Evolutionary conservation across 2,888 invertebrate species (phyloP).

Genomic region (Nephrotoma guestfalica): DNA sequence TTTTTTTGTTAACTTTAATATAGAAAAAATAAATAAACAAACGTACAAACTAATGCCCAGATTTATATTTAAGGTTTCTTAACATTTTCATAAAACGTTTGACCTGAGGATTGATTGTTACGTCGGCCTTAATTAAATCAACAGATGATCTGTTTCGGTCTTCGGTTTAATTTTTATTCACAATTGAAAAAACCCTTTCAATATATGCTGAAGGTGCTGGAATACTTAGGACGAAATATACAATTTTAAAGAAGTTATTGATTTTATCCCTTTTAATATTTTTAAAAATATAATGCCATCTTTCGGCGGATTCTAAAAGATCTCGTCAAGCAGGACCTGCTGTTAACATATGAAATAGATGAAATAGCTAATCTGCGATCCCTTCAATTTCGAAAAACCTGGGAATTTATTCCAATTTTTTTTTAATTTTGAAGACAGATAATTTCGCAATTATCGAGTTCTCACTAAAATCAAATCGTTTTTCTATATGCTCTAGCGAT

Average conservation of each 20-base stretch:
- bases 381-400: background rate
- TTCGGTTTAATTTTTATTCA: background rate
- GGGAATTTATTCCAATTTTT: background rate
- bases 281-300: background rate
- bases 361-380: background rate
- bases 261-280: background rate
- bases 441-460: background rate
- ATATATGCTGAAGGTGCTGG: background rate
- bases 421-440: background rate
- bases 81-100: background rate
- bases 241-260: background rate
- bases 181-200: background rate
- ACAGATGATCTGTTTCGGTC: background rate
- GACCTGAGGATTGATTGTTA: background rate
- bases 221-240: background rate
- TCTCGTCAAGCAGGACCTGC: background rate
- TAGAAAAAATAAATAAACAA: too few species aligned
- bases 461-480: background rate
- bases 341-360: background rate
- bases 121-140: background rate
- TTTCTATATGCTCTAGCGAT: background rate
- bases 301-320: background rate
- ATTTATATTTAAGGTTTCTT: background rate
- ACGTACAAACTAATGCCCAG: too few species aligned
- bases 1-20: too few species aligned